Conservation (phyloP, 2,113 vertebrate species). For the Pavo muticus region DNA sequence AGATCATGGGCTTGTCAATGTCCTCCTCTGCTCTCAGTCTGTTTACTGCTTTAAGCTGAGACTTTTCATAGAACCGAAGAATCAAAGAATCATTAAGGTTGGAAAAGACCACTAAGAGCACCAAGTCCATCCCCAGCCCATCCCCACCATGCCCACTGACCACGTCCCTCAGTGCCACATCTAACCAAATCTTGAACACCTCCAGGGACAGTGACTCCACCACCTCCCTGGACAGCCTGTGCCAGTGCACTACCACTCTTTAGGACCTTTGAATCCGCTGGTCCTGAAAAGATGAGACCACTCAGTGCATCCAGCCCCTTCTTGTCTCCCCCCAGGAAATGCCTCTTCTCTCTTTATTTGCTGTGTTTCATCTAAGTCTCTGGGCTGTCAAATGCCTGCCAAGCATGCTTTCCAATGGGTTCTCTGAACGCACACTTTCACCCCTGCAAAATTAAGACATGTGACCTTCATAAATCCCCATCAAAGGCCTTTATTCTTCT, state of each 20-base stretch:
- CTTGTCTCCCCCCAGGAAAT: background rate
- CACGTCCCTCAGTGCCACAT: no score
- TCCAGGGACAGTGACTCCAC: no score
- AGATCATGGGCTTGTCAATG: accelerated
- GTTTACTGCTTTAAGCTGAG: background rate
- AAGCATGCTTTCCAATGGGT: background rate
- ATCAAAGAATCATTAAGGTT: no score
- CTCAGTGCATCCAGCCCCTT: background rate
- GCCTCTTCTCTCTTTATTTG: background rate
- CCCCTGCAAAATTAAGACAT: constrained; percentile 32
- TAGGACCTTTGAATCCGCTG: no score
- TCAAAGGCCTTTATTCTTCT: constrained; percentile 53
- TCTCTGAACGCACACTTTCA: background rate
- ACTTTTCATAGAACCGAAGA: background rate
- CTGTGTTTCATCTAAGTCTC: background rate
- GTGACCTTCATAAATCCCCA: constrained; percentile 51
- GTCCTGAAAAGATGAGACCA: background rate
- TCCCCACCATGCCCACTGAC: no score
- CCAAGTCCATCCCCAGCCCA: no score
- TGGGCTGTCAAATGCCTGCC: background rate
- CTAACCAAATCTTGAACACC: no score
- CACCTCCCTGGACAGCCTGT: no score
- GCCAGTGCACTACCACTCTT: no score
- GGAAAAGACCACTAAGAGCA: no score
- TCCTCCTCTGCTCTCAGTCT: background rate